phyloP scores from a whole-genome alignment of 2,113 vertebrate species.

The Rhegmatorhina hoffmannsi region DNA sequence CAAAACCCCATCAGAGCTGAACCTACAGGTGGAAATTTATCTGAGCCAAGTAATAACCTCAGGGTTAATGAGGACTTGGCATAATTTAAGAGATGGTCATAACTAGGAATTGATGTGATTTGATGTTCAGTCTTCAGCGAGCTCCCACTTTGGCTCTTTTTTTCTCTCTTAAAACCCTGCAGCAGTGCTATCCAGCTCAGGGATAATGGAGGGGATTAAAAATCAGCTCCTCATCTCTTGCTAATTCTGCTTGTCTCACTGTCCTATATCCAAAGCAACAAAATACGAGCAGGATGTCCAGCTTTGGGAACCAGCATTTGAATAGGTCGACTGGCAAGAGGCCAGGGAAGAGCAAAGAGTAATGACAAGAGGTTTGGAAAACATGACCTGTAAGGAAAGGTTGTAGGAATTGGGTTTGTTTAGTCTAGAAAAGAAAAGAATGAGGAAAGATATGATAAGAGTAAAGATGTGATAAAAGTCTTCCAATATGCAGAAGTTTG shows the following conservation, averaged over 20 bases:
- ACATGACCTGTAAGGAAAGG: not conserved
- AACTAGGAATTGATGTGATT: not conserved
- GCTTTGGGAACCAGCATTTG: not conserved
- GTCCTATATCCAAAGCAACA: not conserved
- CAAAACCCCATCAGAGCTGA: not conserved
- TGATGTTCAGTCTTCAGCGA: not conserved
- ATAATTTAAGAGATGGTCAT: not conserved
- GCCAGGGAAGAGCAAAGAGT: not conserved
- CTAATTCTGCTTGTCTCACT: not conserved
- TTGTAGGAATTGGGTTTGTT: slow-evolving; percentile 18
- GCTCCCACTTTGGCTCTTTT: not conserved
- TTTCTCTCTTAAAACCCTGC: not conserved
- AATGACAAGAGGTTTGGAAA: not conserved
- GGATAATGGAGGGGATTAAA: slow-evolving; percentile 36
- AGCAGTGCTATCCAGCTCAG: not conserved
- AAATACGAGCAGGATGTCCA: not conserved
- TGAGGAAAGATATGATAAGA: not conserved
- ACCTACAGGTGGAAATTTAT: not conserved
- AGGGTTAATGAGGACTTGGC: not conserved
- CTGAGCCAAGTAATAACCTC: not conserved
- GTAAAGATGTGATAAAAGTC: not conserved
- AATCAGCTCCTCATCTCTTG: not conserved
- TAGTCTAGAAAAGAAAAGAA: slow-evolving; percentile 27
- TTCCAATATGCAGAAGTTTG: not conserved
- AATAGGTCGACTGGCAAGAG: not conserved